Percentiles rank a stretch among this genome's conserved stretches.
Conservation (phyloP, 2,797 vertebrate species). For the Channa striata region DNA sequence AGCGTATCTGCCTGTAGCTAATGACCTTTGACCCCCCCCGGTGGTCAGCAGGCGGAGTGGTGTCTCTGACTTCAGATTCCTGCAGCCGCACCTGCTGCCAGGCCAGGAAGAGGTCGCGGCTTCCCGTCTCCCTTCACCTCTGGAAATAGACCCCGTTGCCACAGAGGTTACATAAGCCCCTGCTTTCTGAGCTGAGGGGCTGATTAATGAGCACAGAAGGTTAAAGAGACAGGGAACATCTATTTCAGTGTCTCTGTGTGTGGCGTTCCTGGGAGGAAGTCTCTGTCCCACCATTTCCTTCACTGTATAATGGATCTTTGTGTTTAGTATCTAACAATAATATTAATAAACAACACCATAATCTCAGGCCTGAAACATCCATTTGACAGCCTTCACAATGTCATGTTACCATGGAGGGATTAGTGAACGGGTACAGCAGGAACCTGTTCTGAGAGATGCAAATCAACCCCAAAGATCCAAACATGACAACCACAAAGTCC, state of each 20-base stretch:
- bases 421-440: no score
- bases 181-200: constrained; percentile 50
- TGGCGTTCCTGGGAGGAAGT: constrained; percentile 15
- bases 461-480: no score
- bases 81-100: constrained; percentile 64
- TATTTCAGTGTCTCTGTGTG: constrained; percentile 41
- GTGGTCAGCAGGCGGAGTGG: constrained; percentile 48
- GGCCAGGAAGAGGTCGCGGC: constrained; percentile 40
- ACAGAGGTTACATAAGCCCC: constrained; percentile 59
- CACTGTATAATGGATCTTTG: neutral
- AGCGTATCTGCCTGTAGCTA: neutral
- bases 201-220: constrained; percentile 58
- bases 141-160: constrained; percentile 75
- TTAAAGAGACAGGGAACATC: constrained; percentile 4
- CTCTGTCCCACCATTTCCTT: neutral
- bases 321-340: no score
- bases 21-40: constrained; percentile 53
- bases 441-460: no score
- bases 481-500: no score
- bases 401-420: no score
- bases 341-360: no score
- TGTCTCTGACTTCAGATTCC: constrained; percentile 32
- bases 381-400: no score
- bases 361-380: no score
- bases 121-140: constrained; percentile 58